A percentile compares a stretch with the other conserved stretches of the same genome.
Conservation (phyloP, 92 coral and sea anemone species). For the Phenganax subtilis region DNA sequence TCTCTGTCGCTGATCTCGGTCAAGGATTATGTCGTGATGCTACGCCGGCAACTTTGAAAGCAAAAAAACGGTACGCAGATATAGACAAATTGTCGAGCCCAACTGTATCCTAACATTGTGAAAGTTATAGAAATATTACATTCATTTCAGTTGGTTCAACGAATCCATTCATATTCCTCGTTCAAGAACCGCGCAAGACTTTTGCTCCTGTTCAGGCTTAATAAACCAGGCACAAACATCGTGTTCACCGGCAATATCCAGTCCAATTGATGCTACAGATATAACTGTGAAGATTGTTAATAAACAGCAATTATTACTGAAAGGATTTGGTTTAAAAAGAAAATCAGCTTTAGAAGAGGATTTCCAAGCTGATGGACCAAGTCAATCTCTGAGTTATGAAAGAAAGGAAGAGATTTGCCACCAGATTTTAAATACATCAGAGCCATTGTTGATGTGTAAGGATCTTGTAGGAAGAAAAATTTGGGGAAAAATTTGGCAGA, state of each 20-base stretch:
- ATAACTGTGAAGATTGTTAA: conserved; percentile 4
- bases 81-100: conserved; percentile 7
- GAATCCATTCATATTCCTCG: neutral
- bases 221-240: neutral
- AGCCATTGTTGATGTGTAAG: conserved; percentile 1
- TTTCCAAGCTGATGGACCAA: conserved; percentile 26
- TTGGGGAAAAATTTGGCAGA: conserved; percentile 32
- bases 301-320: conserved; percentile 15
- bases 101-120: neutral
- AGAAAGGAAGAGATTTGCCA: conserved; percentile 18
- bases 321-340: neutral
- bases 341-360: neutral
- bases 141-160: conserved; percentile 9
- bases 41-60: neutral
- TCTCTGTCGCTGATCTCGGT: conserved; percentile 68
- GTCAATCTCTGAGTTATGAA: conserved; percentile 1
- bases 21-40: conserved; percentile 56
- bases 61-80: conserved; percentile 3
- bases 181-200: neutral
- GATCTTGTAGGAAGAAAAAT: conserved; percentile 10
- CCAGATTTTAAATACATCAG: conserved; percentile 13
- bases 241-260: neutral
- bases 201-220: conserved; percentile 30
- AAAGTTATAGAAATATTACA: neutral
- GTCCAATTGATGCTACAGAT: neutral